Base-by-base conservation (phyloP, 2,888 invertebrate species). In the Mellilla xanthometata region DNA sequence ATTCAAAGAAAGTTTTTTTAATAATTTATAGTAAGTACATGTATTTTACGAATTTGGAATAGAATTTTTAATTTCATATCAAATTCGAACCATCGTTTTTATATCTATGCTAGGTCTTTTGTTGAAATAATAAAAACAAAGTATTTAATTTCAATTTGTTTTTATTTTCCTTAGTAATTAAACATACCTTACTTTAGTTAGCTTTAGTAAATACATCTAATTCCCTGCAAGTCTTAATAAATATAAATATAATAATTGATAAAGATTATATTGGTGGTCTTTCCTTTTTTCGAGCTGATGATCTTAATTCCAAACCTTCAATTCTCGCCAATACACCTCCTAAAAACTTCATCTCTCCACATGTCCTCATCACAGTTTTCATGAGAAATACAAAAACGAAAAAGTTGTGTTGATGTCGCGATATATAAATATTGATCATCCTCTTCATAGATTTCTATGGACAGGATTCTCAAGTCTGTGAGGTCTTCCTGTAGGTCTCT, bases 361-460 rank as follows among this genome's bases (percentile, higher is more conserved):
- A 50, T 9, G 12, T 36, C 36, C 10, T 12, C 22, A 0, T 41
- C 19, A 1, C 24, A 19, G 5, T 35, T 7, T n/a, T 50, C 41
- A 31, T 65, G 51, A 3, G 41, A 54, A 3, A 66, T 12, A 2
- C 46, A 7, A 2, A 66, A 12, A 12, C 63, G 59, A 6, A 54
- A 35, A 2, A 67, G 30, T 22, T 41, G 33, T 4, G 43, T 24
- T 2, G 3, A 2, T 0, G 58, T 60, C 8, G 54, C 42, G 12
- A 63, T 38, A 8, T 58, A 36, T 11, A 65, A 19, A 23, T 53
- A 42, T 7, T 62, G 61, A 0, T 39, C 26, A 2, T 51, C 30
- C 1, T 52, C 54, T 24, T 68, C 68, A 28, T 30, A 56, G 0
- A 65, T 56, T 2, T 61, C 56, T 0, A 67, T 33, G 1, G 39